Percentiles rank a stretch among this genome's conserved stretches.
phyloP scores from a whole-genome alignment of 1,140 invertebrate species.

The Oscheius sp. region DNA sequence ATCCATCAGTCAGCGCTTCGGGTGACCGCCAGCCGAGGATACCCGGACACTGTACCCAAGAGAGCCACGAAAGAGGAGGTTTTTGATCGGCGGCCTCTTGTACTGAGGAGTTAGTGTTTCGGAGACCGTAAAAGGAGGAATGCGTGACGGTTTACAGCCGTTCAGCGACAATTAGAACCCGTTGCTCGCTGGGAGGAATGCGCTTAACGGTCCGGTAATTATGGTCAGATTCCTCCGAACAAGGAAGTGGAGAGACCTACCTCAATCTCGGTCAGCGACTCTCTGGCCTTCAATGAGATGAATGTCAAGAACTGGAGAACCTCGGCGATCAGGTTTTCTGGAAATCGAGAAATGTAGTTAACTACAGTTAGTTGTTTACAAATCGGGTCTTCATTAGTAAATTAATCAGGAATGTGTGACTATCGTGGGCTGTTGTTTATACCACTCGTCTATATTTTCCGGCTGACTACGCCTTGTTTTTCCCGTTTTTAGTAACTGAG shows the following conservation, averaged over 20 bases:
- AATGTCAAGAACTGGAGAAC: background rate
- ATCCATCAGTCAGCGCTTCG: background rate
- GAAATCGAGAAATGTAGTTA: background rate
- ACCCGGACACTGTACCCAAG: background rate
- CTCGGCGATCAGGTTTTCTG: background rate
- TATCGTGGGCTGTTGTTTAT: too few relatives aligned
- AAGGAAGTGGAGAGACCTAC: background rate
- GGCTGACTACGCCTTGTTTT: too few relatives aligned
- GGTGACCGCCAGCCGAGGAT: too few relatives aligned
- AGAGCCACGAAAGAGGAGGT: background rate
- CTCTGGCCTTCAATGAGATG: background rate
- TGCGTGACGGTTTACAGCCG: constrained; percentile 1
- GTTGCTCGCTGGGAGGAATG: background rate
- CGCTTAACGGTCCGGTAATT: too few relatives aligned
- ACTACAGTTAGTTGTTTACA: too few relatives aligned
- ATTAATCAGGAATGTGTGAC: too few relatives aligned
- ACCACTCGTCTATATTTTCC: too few relatives aligned
- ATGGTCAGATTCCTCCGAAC: background rate
- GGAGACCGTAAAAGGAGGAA: constrained; percentile 2
- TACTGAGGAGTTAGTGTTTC: constrained; percentile 2
- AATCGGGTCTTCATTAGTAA: too few relatives aligned
- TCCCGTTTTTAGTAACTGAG: too few relatives aligned
- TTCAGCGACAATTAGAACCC: background rate
- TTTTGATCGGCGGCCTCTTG: background rate
- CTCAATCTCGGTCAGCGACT: background rate